Evolutionary conservation across 2,888 invertebrate species (phyloP), one percentile per base, ranked within the genome.

Genomic region (Ischnura elegans): DNA sequence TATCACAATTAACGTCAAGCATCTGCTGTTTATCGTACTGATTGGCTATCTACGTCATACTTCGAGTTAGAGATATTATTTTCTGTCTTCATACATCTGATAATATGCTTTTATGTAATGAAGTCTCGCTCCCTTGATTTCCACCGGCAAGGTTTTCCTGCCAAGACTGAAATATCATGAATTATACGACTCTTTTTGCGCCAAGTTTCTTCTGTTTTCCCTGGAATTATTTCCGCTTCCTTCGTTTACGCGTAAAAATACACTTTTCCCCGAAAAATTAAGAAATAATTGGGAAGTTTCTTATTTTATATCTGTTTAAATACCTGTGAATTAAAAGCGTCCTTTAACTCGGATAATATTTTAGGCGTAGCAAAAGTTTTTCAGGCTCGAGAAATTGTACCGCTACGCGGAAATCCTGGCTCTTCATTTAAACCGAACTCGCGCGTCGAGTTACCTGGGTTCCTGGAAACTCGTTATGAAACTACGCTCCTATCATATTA

Each of bases 381-480:
- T 36, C 76, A 13, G 13, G 1, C 76, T 13, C 13, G 36, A 36
- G 29, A 61, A 61, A 61, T 8, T 25, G 16, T 25, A n/a, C 61
- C 10, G 2, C 4, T 25, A 25, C n/a, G 61, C n/a, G 61, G 10
- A 61, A 61, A 76, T 36, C 36, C 29, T 10, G 36, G 76, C 29
- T 36, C 76, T 76, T 76, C 13, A 36, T 76, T 36, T 76, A 76
- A 76, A 76, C 29, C n/a, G n/a, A 61, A 61, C 61, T 3, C 29
- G 36, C 29, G 36, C 13, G 36, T 29, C 13, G 76, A 36, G 76
- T 36, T 76, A 13, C 76, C 13, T 36, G 16, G 76, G 76, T 76
- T 76, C 76, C 76, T 13, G 76, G 76, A 76, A 76, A 76, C 76
- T 36, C 36, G 76, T 76, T 76, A 76, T 76, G 3, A 76, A 76